phyloP scores from a whole-genome alignment of 2,113 vertebrate species.

The Platysternon megacephalum region DNA sequence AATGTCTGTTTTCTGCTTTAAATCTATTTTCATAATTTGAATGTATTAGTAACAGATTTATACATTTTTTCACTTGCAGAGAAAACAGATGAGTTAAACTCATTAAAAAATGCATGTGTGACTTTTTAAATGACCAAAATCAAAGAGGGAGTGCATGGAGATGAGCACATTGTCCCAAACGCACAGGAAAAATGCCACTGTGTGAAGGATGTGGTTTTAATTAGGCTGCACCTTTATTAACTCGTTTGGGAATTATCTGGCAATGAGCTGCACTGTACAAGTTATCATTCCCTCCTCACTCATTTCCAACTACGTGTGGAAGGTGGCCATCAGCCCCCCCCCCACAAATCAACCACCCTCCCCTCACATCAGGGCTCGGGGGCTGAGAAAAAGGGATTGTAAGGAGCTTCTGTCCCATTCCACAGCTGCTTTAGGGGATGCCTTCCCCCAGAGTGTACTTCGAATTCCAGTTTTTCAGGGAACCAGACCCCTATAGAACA shows the following conservation, averaged over 20 bases:
- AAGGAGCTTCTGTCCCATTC: background rate
- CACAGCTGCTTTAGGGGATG: background rate
- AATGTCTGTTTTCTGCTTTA: rapidly evolving
- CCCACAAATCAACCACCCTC: background rate
- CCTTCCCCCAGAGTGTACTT: background rate
- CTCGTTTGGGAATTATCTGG: background rate
- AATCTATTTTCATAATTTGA: background rate
- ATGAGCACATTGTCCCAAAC: no score
- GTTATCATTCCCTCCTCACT: background rate
- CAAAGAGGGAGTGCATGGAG: background rate
- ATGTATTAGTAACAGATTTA: background rate
- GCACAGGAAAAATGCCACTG: background rate
- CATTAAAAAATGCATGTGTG: background rate
- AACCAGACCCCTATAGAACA: background rate
- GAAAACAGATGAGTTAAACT: background rate
- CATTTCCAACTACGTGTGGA: background rate
- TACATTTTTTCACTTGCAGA: background rate
- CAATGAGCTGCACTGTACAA: background rate
- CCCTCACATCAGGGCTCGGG: background rate
- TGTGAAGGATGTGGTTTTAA: background rate
- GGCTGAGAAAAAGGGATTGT: background rate
- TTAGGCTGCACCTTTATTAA: background rate
- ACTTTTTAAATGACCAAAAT: background rate
- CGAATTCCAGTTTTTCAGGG: background rate
- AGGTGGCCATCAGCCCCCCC: background rate